Percentiles rank a stretch among this genome's conserved stretches.
Evolutionary conservation across 2,888 invertebrate species (phyloP).

Genomic region (Orthosia gracilis): DNA sequence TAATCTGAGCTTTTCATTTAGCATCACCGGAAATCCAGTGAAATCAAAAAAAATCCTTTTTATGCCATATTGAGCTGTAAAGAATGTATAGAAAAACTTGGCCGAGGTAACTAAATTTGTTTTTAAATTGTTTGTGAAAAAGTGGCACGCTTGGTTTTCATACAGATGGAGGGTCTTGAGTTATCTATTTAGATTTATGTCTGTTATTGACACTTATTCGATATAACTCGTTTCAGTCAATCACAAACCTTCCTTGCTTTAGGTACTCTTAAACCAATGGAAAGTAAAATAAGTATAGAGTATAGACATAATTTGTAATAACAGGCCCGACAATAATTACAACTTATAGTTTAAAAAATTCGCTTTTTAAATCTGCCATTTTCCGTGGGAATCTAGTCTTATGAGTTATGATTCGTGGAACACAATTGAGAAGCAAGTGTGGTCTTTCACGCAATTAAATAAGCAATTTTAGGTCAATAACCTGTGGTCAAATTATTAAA

Average conservation of each 20-base stretch:
- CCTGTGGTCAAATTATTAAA: slow-evolving; percentile 28
- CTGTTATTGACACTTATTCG: too few species aligned
- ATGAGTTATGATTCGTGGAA: slow-evolving; percentile 34
- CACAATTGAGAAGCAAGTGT: slow-evolving; percentile 30
- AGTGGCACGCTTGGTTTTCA: too few species aligned
- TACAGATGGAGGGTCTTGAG: too few species aligned
- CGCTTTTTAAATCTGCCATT: slow-evolving; percentile 15
- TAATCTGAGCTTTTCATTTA: too few species aligned
- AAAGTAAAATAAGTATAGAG: slow-evolving; percentile 43
- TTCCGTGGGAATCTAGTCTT: slow-evolving; percentile 52
- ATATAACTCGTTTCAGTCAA: neutral
- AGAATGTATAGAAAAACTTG: too few species aligned
- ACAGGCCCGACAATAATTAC: slow-evolving; percentile 28
- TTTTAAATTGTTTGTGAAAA: too few species aligned
- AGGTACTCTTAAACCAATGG: neutral
- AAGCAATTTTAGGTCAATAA: slow-evolving; percentile 32
- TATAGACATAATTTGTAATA: slow-evolving; percentile 32
- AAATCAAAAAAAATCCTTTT: too few species aligned
- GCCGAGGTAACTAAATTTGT: too few species aligned
- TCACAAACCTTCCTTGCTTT: neutral
- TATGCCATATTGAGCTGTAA: too few species aligned
- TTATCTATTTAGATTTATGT: too few species aligned
- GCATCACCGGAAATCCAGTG: too few species aligned
- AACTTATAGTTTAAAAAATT: slow-evolving; percentile 29
- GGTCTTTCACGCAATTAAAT: slow-evolving; percentile 28